Conservation (phyloP, 2,797 vertebrate genomes). For the Ataeniobius toweri region DNA sequence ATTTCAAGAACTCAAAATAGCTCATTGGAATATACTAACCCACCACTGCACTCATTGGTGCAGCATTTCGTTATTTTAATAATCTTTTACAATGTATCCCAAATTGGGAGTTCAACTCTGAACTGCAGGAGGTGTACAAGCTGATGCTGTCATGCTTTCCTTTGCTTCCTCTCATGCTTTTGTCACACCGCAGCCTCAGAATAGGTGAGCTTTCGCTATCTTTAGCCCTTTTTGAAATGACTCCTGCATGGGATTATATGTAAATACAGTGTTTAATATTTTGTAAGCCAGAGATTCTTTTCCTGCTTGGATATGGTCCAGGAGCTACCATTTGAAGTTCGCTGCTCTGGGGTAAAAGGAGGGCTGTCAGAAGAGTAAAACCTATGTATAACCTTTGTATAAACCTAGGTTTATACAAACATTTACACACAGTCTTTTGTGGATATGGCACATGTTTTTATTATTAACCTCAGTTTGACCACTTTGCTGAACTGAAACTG, state of each 20-base stretch:
- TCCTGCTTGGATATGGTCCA: neutral
- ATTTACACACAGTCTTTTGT: neutral
- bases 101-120: neutral
- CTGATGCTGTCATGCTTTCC: neutral
- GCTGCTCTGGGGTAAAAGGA: slow-evolving; percentile 31
- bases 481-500: slow-evolving; percentile 22
- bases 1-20: neutral
- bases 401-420: slow-evolving; percentile 17
- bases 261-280: neutral
- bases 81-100: neutral
- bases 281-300: neutral
- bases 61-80: neutral
- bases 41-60: neutral
- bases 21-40: neutral
- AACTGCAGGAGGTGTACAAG: neutral
- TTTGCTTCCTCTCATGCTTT: neutral
- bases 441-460: slow-evolving; percentile 27
- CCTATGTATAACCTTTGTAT: neutral
- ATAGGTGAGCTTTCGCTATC: neutral
- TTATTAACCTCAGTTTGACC: slow-evolving; percentile 59
- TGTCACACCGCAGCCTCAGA: neutral
- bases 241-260: neutral
- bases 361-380: slow-evolving; percentile 49
- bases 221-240: neutral
- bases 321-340: neutral